A percentile compares a stretch with the other conserved stretches of the same genome.
Conservation (phyloP, 2,888 invertebrate genomes). For the Myopa tessellatipennis region DNA sequence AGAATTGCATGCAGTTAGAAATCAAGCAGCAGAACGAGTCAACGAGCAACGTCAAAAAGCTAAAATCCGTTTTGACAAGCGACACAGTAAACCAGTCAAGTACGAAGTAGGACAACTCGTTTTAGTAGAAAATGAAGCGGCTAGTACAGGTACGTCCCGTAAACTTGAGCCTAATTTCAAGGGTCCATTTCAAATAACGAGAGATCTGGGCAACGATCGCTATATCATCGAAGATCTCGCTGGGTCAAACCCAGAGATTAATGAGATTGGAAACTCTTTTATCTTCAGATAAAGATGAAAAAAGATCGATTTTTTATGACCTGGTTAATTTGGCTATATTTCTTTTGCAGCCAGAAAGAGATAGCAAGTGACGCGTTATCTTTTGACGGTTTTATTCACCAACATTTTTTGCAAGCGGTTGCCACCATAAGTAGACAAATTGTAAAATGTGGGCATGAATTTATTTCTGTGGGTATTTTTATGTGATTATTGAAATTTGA, state of each 20-base stretch:
- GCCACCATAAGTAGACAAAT: too few relatives aligned
- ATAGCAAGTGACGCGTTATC: too few relatives aligned
- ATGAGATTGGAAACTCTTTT: too few relatives aligned
- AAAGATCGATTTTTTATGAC: too few relatives aligned
- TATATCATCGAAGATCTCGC: slow-evolving; percentile 50
- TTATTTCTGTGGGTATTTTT: too few relatives aligned
- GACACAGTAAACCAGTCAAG: slow-evolving; percentile 26
- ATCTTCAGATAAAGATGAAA: too few relatives aligned
- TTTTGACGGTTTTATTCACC: too few relatives aligned
- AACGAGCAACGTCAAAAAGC: slow-evolving; percentile 20
- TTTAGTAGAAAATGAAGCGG: slow-evolving; percentile 40
- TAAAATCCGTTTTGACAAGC: slow-evolving; percentile 38
- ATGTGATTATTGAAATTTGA: too few relatives aligned
- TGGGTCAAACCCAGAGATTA: slow-evolving; percentile 43
- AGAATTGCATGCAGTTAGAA: not conserved
- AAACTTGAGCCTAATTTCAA: slow-evolving; percentile 49
- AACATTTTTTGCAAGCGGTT: too few relatives aligned
- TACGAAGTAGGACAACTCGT: slow-evolving; percentile 36
- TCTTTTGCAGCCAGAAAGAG: too few relatives aligned
- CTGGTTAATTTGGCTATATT: too few relatives aligned
- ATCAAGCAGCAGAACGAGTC: not conserved
- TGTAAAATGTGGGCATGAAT: too few relatives aligned
- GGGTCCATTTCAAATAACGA: slow-evolving; percentile 48
- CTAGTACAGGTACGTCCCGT: slow-evolving; percentile 42
- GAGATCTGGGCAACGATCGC: slow-evolving; percentile 47